These are phyloP conservation scores for Sesia bembeciformis DNA, from an alignment of 2,888 invertebrate genomes.

Conservation along the genomic window DNA sequence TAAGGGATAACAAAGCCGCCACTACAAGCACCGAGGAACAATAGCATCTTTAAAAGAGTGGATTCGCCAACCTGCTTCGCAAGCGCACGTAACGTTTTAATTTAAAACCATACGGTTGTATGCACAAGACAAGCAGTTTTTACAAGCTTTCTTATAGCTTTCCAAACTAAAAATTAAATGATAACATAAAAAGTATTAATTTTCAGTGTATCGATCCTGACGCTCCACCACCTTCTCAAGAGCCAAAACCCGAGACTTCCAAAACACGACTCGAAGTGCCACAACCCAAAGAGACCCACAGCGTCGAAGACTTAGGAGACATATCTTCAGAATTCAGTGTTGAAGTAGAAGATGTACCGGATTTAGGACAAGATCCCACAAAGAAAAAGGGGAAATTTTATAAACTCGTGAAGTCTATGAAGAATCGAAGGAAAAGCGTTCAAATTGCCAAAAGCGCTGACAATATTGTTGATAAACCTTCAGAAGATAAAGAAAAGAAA, in stretches of 20 bases:
- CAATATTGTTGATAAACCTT: slow-evolving; percentile 44
- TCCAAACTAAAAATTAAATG: too few species aligned
- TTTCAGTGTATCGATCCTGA: slow-evolving; percentile 63
- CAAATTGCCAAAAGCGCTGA: slow-evolving; percentile 66
- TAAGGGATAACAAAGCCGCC: too few species aligned
- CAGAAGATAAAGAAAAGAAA: slow-evolving; percentile 56
- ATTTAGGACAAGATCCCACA: slow-evolving; percentile 37
- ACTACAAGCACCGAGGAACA: too few species aligned
- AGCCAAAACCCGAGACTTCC: slow-evolving; percentile 54
- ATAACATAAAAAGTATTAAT: not conserved
- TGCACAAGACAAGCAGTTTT: too few species aligned
- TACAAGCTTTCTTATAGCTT: too few species aligned
- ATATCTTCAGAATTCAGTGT: slow-evolving; percentile 67
- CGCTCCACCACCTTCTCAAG: slow-evolving; percentile 40
- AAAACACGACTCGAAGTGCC: slow-evolving; percentile 48
- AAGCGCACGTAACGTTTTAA: too few species aligned
- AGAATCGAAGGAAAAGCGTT: slow-evolving; percentile 64
- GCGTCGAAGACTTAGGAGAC: slow-evolving; percentile 64
- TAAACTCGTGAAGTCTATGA: slow-evolving; percentile 63
- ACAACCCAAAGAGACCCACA: slow-evolving; percentile 39
- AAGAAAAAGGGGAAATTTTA: slow-evolving; percentile 65
- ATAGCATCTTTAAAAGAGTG: too few species aligned
- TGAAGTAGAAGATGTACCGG: slow-evolving; percentile 54
- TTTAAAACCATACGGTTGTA: too few species aligned
- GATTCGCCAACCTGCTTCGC: too few species aligned